Conservation (phyloP, 2,888 invertebrate species). For the Coelinius sp. region DNA sequence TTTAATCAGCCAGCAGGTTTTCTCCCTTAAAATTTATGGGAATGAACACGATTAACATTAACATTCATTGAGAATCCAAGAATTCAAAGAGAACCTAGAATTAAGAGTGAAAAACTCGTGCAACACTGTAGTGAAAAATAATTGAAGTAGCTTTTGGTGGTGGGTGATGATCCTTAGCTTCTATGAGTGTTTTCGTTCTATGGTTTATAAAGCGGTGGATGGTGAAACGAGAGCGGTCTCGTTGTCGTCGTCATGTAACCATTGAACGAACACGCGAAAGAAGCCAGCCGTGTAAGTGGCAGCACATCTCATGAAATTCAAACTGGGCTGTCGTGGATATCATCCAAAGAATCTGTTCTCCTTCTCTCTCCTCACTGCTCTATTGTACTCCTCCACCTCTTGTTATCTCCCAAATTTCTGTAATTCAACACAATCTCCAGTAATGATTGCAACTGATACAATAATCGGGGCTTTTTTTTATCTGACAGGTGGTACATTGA, state of each 20-base stretch:
- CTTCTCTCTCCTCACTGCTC: constrained; percentile 47
- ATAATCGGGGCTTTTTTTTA: constrained; percentile 20
- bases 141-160: constrained; percentile 19
- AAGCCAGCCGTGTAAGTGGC: constrained; percentile 64
- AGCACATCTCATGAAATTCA: constrained; percentile 67
- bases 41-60: too few species aligned
- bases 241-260: constrained; percentile 31
- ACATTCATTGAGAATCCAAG: neutral
- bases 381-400: constrained; percentile 49
- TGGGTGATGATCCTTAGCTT: constrained; percentile 36
- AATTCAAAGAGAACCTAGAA: neutral
- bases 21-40: too few species aligned
- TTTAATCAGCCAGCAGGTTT: too few species aligned
- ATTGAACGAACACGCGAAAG: constrained; percentile 41
- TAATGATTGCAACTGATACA: neutral
- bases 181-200: constrained; percentile 14
- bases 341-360: constrained; percentile 19
- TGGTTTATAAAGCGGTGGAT: constrained; percentile 35
- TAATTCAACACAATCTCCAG: neutral
- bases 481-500: constrained; percentile 77
- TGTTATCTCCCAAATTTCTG: neutral
- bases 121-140: neutral
- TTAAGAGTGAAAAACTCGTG: neutral
- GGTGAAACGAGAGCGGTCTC: constrained; percentile 35
- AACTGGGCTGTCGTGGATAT: constrained; percentile 34